A percentile compares a stretch with the other conserved stretches of the same genome.
Evolutionary conservation across 2,797 vertebrate genomes (phyloP).

Genomic region (Remorina albescens): DNA sequence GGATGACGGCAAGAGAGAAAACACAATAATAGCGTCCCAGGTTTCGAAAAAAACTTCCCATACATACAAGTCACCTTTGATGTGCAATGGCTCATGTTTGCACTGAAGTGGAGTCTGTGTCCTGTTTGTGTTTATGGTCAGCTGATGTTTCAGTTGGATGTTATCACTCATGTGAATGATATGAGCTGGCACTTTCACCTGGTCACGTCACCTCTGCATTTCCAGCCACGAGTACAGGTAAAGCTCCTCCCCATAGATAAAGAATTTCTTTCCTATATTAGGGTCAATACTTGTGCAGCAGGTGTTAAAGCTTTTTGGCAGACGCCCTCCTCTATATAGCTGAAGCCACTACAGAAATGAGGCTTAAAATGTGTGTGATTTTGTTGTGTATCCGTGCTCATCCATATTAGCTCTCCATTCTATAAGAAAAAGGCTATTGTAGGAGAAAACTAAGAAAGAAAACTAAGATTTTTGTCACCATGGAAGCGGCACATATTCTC

Average conservation of each 20-base stretch:
- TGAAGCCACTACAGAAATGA: not conserved
- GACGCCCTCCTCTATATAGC: not conserved
- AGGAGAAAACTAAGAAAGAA: constrained; percentile 17
- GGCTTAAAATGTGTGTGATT: not conserved
- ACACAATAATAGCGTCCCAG: not conserved
- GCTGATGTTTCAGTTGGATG: constrained; percentile 29
- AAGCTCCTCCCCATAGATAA: not conserved
- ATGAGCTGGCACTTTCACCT: constrained; percentile 19
- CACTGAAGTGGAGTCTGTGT: not conserved
- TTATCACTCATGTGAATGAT: constrained; percentile 19
- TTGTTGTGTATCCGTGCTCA: not conserved
- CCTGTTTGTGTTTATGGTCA: constrained; percentile 10
- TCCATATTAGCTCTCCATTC: not conserved
- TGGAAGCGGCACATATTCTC: constrained; percentile 63
- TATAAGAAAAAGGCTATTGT: not conserved
- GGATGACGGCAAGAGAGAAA: too few species aligned
- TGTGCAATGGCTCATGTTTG: constrained; percentile 29
- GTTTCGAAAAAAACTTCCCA: not conserved
- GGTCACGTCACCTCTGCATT: constrained; percentile 1
- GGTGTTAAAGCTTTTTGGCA: not conserved
- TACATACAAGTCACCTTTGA: not conserved
- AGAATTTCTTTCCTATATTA: not conserved
- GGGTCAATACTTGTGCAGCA: not conserved
- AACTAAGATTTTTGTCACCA: too few species aligned
- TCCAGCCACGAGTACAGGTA: constrained; percentile 2